Evolutionary conservation across 2,797 vertebrate species (phyloP), one percentile per base, ranked within the genome.

Genomic region (Percopsis omiscomaycus): DNA sequence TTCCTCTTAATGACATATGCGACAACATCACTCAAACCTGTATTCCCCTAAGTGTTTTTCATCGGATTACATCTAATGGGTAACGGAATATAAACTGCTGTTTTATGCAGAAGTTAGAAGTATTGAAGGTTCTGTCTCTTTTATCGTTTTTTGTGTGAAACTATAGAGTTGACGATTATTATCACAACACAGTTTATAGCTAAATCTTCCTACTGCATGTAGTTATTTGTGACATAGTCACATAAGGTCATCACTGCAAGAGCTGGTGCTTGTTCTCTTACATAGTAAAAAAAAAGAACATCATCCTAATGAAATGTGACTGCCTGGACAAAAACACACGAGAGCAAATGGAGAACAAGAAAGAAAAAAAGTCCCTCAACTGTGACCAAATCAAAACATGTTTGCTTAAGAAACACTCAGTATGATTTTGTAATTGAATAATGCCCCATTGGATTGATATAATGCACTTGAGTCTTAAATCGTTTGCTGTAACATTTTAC

Each of bases 381-480:
- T 89, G 87, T 89, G 89, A 90, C 87, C 86, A 88, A 91, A 91
- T 84, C 66, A 73, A 73, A 66, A 66, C 76, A 60, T 64, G 68
- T 85, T 78, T 71, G 59, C 78, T 74, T 74, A 68, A 82, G 52
- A 71, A 80, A 69, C 64, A 77, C 77, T 73, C 57, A 70, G 69
- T 77, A 66, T 82, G 74, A 82, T 71, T 72, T 83, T 77, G 74
- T 84, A 82, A 76, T 84, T 83, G 85, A 83, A 83, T 84, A 73
- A 81, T 70, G 62, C 71, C 87, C 80, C 66, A 51, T 74, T 84
- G 49, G 68, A 84, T 73, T 66, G 61, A 84, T 71, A 77, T 71
- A 74, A 87, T 87, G 85, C 87, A 90, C 87, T 91, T 89, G 77
- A 89, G 88, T 92, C 87, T 91, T 91, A 89, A 87, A 81, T 74